These are phyloP conservation scores for Drosophila serrata DNA, from an alignment of 1,140 invertebrate genomes.

Conservation along the genomic window DNA sequence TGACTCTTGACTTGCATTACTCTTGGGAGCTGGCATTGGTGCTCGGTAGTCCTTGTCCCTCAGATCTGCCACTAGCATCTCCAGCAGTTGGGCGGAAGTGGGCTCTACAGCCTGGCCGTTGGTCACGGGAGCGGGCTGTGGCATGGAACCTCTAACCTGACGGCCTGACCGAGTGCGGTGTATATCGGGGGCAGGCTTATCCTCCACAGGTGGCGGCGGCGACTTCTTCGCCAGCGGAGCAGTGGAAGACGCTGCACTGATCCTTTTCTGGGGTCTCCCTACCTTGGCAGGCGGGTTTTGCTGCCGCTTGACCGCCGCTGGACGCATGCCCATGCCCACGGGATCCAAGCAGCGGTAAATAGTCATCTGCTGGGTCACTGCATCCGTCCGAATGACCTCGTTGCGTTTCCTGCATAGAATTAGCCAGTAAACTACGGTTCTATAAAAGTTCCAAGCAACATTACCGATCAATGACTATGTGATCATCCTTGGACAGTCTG, in stretches of 20 bases:
- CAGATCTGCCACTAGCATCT: conserved; percentile 54
- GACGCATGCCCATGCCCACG: conserved; percentile 62
- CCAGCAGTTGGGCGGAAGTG: conserved; percentile 37
- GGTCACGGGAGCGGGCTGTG: conserved; percentile 26
- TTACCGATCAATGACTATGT: conserved; percentile 79
- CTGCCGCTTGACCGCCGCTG: neutral
- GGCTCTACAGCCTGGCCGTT: conserved; percentile 6
- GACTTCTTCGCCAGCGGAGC: neutral
- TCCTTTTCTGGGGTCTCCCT: conserved; percentile 35
- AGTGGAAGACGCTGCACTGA: neutral
- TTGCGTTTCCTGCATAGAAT: conserved; percentile 62
- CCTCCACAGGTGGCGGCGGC: neutral
- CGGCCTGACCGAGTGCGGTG: conserved; percentile 66
- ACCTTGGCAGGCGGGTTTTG: conserved; percentile 23
- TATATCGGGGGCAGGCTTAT: conserved; percentile 13
- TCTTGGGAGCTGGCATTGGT: conserved; percentile 24
- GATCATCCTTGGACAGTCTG: conserved; percentile 65
- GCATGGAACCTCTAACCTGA: conserved; percentile 47
- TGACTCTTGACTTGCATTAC: neutral
- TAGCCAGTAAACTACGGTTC: neutral
- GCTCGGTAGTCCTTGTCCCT: conserved; percentile 65
- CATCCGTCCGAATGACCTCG: conserved; percentile 68
- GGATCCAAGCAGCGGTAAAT: conserved; percentile 76
- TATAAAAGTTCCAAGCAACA: neutral
- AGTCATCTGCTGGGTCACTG: conserved; percentile 69